Conservation (phyloP, 2,888 invertebrate species). For the Chrysolina haemoptera region DNA sequence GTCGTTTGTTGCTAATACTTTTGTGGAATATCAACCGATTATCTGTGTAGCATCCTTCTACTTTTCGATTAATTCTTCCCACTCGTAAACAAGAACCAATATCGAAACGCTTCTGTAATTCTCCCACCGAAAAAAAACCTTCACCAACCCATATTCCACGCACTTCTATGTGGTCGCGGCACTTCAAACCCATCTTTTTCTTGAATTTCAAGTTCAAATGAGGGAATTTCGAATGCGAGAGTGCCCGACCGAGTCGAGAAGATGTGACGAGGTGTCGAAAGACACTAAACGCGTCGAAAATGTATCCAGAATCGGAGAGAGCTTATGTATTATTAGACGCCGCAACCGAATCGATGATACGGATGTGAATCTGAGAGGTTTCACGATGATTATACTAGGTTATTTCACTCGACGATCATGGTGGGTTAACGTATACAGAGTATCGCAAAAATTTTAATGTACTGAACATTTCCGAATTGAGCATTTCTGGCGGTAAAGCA, state of each 20-base stretch:
- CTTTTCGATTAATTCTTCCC: no score
- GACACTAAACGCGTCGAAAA: slow-evolving; percentile 54
- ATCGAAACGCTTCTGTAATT: not conserved
- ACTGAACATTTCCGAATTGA: not conserved
- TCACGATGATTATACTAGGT: not conserved
- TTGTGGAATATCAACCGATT: no score
- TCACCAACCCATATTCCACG: not conserved
- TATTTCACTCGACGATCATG: not conserved
- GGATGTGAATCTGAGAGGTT: slow-evolving; percentile 3
- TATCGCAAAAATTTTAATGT: not conserved
- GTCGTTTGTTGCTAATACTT: no score
- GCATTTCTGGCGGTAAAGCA: no score
- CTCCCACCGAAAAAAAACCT: not conserved
- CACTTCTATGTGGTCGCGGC: slow-evolving; percentile 11
- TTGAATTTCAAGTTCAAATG: slow-evolving; percentile 26
- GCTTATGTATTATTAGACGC: slow-evolving; percentile 3
- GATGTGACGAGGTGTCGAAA: slow-evolving; percentile 54
- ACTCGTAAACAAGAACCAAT: no score
- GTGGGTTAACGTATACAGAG: not conserved
- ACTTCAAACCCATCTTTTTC: slow-evolving; percentile 26
- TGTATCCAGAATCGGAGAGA: slow-evolving; percentile 44
- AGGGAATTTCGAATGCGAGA: slow-evolving; percentile 20
- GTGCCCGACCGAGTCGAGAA: slow-evolving; percentile 17
- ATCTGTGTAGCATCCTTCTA: no score
- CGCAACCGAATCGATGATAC: slow-evolving; percentile 10